Conservation (phyloP, 64 coral and sea anemone genomes). For the Stylophora pistillata region DNA sequence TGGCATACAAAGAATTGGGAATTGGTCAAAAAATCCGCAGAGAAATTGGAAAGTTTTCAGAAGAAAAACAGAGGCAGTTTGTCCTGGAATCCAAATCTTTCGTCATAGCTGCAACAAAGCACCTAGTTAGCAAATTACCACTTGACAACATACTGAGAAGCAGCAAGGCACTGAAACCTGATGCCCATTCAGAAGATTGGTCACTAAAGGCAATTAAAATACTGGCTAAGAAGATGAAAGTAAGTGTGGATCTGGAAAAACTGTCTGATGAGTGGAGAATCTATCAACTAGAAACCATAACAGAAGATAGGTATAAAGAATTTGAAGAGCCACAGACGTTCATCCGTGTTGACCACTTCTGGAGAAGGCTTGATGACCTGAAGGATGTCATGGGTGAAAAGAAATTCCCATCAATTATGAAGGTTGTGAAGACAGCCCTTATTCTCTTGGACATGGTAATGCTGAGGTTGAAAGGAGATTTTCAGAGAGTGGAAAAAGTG, state of each 20-base stretch:
- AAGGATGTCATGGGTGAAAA: no score
- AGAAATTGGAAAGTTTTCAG: slow-evolving; percentile 46
- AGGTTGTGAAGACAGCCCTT: slow-evolving; percentile 58
- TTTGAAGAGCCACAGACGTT: no score
- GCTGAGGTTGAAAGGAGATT: slow-evolving; percentile 47
- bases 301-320: no score
- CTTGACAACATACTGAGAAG: slow-evolving; percentile 67
- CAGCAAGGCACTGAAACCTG: slow-evolving; percentile 40
- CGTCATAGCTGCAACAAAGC: slow-evolving; percentile 66
- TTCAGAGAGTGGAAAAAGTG: slow-evolving; percentile 62
- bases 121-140: slow-evolving; percentile 69
- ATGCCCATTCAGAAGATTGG: no score
- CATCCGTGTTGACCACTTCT: no score
- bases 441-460: slow-evolving; percentile 34
- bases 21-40: slow-evolving; percentile 53
- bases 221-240: slow-evolving; percentile 53
- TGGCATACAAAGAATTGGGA: slow-evolving; percentile 48
- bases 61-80: slow-evolving; percentile 56
- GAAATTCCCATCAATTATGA: slow-evolving; percentile 54
- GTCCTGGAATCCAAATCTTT: slow-evolving; percentile 60
- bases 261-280: slow-evolving; percentile 69
- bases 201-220: no score
- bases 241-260: slow-evolving; percentile 48
- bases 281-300: slow-evolving; percentile 71
- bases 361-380: no score